Conservation (phyloP, 2,797 vertebrate species). For the Sebastiscus tertius region DNA sequence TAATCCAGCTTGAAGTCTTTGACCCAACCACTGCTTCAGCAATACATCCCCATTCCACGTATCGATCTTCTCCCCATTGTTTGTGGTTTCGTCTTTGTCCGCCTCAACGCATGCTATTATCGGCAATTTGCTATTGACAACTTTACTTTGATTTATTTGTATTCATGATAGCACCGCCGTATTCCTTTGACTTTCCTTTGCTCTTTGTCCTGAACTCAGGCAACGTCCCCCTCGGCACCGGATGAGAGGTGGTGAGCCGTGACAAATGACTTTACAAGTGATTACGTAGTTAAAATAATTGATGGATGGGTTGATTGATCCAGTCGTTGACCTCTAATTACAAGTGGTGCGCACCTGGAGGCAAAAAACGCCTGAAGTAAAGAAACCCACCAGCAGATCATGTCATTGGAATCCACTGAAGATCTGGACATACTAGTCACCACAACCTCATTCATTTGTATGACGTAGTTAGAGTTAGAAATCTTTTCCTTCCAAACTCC, state of each 20-base stretch:
- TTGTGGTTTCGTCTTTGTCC: slow-evolving; percentile 26
- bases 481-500: no score
- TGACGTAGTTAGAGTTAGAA: no score
- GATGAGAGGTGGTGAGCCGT: slow-evolving; percentile 17
- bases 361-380: slow-evolving; percentile 3
- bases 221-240: background rate
- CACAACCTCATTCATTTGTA: background rate
- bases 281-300: slow-evolving; percentile 39
- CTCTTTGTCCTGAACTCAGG: background rate
- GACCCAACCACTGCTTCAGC: slow-evolving; percentile 6
- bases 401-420: background rate
- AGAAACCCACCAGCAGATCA: background rate
- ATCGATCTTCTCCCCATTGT: slow-evolving; percentile 26
- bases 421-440: background rate
- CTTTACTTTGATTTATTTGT: slow-evolving; percentile 29
- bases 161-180: background rate
- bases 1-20: slow-evolving; percentile 6
- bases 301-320: slow-evolving; percentile 43
- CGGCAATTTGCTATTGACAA: slow-evolving; percentile 22
- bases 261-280: slow-evolving; percentile 49
- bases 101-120: background rate
- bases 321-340: slow-evolving; percentile 32
- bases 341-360: slow-evolving; percentile 1
- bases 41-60: slow-evolving; percentile 10
- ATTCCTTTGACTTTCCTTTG: slow-evolving; percentile 15